Evolutionary conservation across 2,888 invertebrate genomes (phyloP), one percentile per base, ranked within the genome.

Genomic region (Galeopsomyia nigrocyanea): DNA sequence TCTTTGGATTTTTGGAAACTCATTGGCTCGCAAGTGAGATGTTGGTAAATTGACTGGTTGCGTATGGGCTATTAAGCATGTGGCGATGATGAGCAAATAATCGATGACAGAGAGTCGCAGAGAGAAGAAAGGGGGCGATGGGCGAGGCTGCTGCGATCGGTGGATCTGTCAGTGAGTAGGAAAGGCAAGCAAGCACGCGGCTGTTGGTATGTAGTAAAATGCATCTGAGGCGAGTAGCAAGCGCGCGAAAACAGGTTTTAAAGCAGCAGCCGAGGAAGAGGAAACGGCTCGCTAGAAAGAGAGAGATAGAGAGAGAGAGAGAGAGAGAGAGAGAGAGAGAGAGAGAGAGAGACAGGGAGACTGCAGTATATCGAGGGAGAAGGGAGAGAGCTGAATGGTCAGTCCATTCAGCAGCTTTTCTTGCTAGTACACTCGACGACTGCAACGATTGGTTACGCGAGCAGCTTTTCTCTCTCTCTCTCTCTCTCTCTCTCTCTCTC

Each of bases 241-340:
- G 31, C 31, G 31, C 31, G 58, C 56, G 66, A 55, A 66, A 75
- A 75, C 75, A 67, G 70, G 75, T 75, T 72, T 75, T 75, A 75
- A 75, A 75, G 75, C 68, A 57, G 68, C 6, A 26, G n/a, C 31
- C 14, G 26, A 31, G 49, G 60, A 26, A 46, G 46, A 39, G 39
- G 39, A 39, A 39, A 39, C 39, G 39, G 39, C 39, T 39, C n/a
- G n/a, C n/a, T n/a, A 55, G 60, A 9, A 16, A 19, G 65, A 22
- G 53, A 22, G 57, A 31, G 63, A 26, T 55, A 21, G 31, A 55
- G 26, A 61, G 62, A 22, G 62, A 50, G 58, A 31, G 60, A 46
- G 61, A 47, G 19, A 22, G 57, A 31, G 31, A 49, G 17, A 69
- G 53, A 22, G 57, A 31, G 63, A 26, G 62, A 21, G 31, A 55